Base-by-base conservation (phyloP, 2,113 vertebrate genomes). In the Phyllopteryx taeniolatus region DNA sequence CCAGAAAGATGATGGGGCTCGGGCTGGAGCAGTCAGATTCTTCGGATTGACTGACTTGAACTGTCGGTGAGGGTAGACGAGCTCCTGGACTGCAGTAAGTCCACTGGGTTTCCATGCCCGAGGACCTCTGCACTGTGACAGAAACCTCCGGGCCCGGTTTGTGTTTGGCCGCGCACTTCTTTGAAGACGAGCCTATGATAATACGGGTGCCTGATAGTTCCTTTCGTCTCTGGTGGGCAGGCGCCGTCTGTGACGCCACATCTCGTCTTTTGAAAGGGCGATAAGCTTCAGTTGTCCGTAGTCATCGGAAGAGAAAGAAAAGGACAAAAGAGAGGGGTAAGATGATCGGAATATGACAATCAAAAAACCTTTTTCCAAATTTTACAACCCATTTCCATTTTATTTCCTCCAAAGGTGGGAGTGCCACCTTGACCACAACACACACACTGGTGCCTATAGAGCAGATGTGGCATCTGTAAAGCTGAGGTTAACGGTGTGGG, bases 11-110 rank as follows among this genome's bases (percentile, higher is more conserved):
- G 69, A 99, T 92, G 10, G 98, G 98, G 78, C 98, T 99, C 75
- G 97, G 98, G 71, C 96, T 99, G 53, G 98, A 99, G 70, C 96
- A 94, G 73, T 98, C 94, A 0, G 98, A 99, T 27, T 98, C 97
- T 27, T 98, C 97, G 0, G 97, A 97, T 68, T 98, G 95, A 46
- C 93, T 95, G 62, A 94, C 90, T 67, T 94, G 94, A 64, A 90
- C 86, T 1, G 93, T 88, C 67, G 92, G 90, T 0, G 91, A 67
- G 8, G 82, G 79, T 0, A 84, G 79, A 76, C 81, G 91, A 83
- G 86, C 91, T 87, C 92, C 90, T n/a, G 93, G 90, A 81, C 90
- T 94, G 74, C 93, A 95, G 79, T 94, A 92, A 70, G 91, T 96
- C 89, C 92, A 94, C 62, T 96, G 95, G 71, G 93, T 89, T 85